Evolutionary conservation across 2,113 vertebrate genomes (phyloP).

Genomic region (Podocnemis expansa): DNA sequence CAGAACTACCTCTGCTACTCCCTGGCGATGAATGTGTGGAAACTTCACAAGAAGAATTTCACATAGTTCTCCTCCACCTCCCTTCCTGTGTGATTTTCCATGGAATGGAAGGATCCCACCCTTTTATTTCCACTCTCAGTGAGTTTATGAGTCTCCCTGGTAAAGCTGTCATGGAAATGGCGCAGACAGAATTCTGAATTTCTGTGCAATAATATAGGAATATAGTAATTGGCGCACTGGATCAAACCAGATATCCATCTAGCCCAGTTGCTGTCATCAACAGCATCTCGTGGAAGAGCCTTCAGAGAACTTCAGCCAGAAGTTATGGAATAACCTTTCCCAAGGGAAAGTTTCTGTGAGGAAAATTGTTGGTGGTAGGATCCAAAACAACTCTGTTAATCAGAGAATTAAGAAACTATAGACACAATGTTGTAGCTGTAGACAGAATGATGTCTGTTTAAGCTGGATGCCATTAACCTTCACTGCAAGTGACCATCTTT

Average conservation of each 20-base stretch:
- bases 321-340: conserved; percentile 28
- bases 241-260: conserved; percentile 1
- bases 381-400: not conserved
- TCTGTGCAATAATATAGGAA: conserved; percentile 3
- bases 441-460: not conserved
- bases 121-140: conserved; percentile 56
- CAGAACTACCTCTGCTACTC: conserved; percentile 44
- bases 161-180: conserved; percentile 45
- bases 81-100: conserved; percentile 68
- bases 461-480: not conserved
- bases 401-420: not conserved
- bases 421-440: not conserved
- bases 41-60: conserved; percentile 28
- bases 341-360: not conserved
- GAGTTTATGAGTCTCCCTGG: not conserved
- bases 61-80: conserved; percentile 29
- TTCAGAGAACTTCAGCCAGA: conserved; percentile 21
- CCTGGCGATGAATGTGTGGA: not conserved
- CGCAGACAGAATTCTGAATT: not conserved
- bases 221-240: conserved; percentile 15
- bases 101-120: conserved; percentile 17
- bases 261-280: not conserved
- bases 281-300: conserved; percentile 3
- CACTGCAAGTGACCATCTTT: not conserved
- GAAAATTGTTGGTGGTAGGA: not conserved